A percentile compares a stretch with the other conserved stretches of the same genome.
phyloP scores from a whole-genome alignment of 2,113 vertebrate genomes.

The Galbula dea region DNA sequence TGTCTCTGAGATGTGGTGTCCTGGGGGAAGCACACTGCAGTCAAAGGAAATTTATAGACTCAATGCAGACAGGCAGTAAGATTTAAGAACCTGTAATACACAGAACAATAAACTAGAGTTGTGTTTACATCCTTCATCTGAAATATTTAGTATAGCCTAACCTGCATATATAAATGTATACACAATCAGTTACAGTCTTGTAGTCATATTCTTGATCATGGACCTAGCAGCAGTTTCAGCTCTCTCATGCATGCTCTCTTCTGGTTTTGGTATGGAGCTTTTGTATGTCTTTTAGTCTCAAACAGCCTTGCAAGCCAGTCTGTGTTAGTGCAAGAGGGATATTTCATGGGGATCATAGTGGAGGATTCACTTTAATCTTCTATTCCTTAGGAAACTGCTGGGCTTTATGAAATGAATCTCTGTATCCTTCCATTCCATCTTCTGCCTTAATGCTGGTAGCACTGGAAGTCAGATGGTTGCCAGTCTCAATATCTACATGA shows the following conservation, averaged over 20 bases:
- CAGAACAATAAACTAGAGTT: neutral
- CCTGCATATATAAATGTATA: neutral
- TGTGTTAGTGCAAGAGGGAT: neutral
- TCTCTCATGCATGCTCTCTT: neutral
- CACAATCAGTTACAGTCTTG: neutral
- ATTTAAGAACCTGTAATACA: neutral
- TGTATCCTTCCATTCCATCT: neutral
- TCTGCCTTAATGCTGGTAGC: slow-evolving; percentile 4
- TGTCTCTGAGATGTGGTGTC: neutral
- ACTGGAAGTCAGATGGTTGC: neutral
- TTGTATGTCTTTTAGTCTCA: neutral
- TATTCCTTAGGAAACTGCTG: slow-evolving; percentile 6
- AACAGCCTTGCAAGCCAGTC: neutral
- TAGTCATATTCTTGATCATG: neutral
- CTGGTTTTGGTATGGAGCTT: neutral
- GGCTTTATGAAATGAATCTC: slow-evolving; percentile 9
- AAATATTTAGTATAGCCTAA: neutral
- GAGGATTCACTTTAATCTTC: slow-evolving; percentile 1
- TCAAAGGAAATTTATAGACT: neutral
- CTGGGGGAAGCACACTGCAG: neutral
- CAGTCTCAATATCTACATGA: neutral
- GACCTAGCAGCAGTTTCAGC: neutral
- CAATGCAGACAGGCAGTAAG: neutral
- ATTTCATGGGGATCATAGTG: neutral
- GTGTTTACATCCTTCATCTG: slow-evolving; percentile 8